These are phyloP conservation scores for Rissa tridactyla DNA, from an alignment of 2,113 vertebrate species.

Conservation along the genomic window DNA sequence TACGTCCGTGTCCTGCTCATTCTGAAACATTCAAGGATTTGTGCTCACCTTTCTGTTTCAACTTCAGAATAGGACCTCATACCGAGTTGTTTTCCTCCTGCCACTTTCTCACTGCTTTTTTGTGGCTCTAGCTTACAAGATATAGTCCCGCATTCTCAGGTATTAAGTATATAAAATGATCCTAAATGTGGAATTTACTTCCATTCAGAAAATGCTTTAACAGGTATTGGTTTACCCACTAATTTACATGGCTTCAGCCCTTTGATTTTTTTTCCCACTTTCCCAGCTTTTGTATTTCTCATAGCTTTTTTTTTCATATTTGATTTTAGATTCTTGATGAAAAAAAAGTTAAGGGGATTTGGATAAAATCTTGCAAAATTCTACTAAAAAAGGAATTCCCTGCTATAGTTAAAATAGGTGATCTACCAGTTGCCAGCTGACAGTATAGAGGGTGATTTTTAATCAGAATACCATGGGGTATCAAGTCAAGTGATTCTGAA, in stretches of 20 bases:
- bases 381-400: background rate
- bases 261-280: background rate
- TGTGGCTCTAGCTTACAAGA: background rate
- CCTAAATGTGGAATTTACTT: background rate
- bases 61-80: background rate
- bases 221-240: background rate
- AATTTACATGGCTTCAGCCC: background rate
- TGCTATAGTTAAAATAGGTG: background rate
- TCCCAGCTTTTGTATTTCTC: background rate
- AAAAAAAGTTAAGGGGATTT: background rate
- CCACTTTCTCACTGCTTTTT: background rate
- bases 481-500: background rate
- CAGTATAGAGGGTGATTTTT: background rate
- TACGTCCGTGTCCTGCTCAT: background rate
- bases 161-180: background rate
- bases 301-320: background rate
- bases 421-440: background rate
- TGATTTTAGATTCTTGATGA: background rate
- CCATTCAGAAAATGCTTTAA: background rate
- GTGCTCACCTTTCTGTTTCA: background rate
- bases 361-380: background rate
- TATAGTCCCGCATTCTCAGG: background rate
- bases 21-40: background rate
- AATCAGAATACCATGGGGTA: background rate
- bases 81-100: background rate